Evolutionary conservation across 2,113 vertebrate genomes (phyloP), one percentile per base, ranked within the genome.

Genomic region (Acanthisitta chloris): DNA sequence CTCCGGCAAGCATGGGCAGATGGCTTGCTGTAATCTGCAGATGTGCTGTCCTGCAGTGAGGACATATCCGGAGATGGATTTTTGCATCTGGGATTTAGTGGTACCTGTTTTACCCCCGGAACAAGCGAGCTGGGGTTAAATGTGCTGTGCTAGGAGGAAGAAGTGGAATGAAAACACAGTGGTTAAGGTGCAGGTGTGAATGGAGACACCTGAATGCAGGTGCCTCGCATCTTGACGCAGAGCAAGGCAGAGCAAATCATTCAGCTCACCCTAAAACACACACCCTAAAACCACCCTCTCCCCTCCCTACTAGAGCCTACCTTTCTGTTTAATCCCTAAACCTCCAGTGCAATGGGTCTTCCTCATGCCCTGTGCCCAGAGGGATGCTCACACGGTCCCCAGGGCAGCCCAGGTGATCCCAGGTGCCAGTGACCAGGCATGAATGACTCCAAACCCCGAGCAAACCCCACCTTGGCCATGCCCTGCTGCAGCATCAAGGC

Each of bases 1-100:
- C 55, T 78, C 54, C 33, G 46, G 86, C 69, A 17, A 72, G 85
- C 29, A 0, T 0, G 12, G 48, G 57, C 7, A 31, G 73, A 36
- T 7, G 64, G 67, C 45, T 74, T 10, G 62, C 48, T 88, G 82
- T 24, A 5, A 2, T 3, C 58, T 43, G 77, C 49, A 31, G 62
- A 13, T 5, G 57, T 67, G 87, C 26, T 73, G 55, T 66, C 55
- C 73, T 34, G 43, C n/a, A 51, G 7, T 0, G 0, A 40, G 45
- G n/a, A 18, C 0, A 1, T 14, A 40, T 4, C 31, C 1, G 2
- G 59, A 77, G 62, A 8, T 1, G 29, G 15, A 1, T 0, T 17
- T 81, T 76, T 20, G 34, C 17, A 4, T 17, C 77, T 49, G 54
- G 12, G n/a, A 28, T 88, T 86, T 72, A 28, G 38, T 5, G 28